Conservation (phyloP, 2,113 vertebrate genomes). For the Hyperopisus bebe region DNA sequence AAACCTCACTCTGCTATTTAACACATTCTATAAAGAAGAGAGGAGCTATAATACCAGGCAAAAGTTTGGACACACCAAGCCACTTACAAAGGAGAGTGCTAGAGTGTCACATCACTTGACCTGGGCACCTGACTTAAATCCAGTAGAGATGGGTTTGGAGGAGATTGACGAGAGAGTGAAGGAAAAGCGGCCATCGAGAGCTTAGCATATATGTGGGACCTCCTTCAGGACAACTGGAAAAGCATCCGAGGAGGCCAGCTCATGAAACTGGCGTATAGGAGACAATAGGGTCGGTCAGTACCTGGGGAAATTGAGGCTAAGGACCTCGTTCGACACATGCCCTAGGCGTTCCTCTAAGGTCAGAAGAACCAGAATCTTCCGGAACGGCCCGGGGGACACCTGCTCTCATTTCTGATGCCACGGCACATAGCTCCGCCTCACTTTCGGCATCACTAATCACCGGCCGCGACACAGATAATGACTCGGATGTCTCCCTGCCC, state of each 20-base stretch:
- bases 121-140: neutral
- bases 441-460: slow-evolving; percentile 24
- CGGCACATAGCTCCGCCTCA: slow-evolving; percentile 20
- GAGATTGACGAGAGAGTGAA: neutral
- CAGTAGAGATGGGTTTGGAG: neutral
- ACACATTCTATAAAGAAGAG: neutral
- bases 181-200: neutral
- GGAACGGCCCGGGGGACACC: neutral
- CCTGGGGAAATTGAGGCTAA: too few relatives aligned
- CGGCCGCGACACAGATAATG: slow-evolving; percentile 32
- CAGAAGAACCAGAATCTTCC: neutral
- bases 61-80: neutral
- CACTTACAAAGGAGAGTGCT: neutral
- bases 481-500: neutral
- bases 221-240: too few relatives aligned
- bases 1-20: neutral
- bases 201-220: too few relatives aligned
- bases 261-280: too few relatives aligned
- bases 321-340: neutral
- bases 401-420: slow-evolving; percentile 9
- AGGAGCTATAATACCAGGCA: neutral
- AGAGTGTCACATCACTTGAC: neutral
- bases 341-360: neutral
- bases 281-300: too few relatives aligned
- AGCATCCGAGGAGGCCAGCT: too few relatives aligned